Evolutionary conservation across 2,888 invertebrate genomes (phyloP).

Genomic region (Xestia c-nigrum): DNA sequence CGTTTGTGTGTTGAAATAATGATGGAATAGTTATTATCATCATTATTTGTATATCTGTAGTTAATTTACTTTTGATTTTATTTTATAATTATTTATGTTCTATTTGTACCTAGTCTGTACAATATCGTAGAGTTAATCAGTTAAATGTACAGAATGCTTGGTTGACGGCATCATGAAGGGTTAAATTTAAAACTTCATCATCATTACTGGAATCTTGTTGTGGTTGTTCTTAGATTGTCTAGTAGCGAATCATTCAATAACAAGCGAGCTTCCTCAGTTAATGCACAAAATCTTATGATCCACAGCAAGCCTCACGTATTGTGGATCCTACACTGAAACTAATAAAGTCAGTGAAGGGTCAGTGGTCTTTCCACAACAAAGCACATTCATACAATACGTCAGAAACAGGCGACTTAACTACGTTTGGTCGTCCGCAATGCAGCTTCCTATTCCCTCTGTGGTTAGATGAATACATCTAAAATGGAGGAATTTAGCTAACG

Average conservation of each 20-base stretch:
- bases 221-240: background rate
- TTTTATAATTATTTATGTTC: too few species aligned
- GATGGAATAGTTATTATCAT: background rate
- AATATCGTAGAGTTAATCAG: too few species aligned
- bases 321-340: conserved; percentile 36
- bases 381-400: conserved; percentile 57
- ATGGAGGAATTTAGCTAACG: background rate
- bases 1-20: background rate
- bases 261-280: background rate
- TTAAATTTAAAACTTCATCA: too few species aligned
- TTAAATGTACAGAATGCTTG: too few species aligned
- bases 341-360: conserved; percentile 53
- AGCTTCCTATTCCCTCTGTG: conserved; percentile 32
- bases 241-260: background rate
- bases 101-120: too few species aligned
- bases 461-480: conserved; percentile 15
- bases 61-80: too few species aligned
- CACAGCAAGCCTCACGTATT: conserved; percentile 31
- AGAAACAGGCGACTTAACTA: conserved; percentile 65
- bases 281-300: conserved; percentile 29
- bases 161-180: too few species aligned
- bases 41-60: too few species aligned
- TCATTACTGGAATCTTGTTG: background rate
- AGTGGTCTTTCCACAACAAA: conserved; percentile 57
- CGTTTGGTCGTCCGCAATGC: conserved; percentile 58